These are phyloP conservation scores for Drosophila picticornis DNA, from an alignment of 2,888 invertebrate species.

Conservation along the genomic window DNA sequence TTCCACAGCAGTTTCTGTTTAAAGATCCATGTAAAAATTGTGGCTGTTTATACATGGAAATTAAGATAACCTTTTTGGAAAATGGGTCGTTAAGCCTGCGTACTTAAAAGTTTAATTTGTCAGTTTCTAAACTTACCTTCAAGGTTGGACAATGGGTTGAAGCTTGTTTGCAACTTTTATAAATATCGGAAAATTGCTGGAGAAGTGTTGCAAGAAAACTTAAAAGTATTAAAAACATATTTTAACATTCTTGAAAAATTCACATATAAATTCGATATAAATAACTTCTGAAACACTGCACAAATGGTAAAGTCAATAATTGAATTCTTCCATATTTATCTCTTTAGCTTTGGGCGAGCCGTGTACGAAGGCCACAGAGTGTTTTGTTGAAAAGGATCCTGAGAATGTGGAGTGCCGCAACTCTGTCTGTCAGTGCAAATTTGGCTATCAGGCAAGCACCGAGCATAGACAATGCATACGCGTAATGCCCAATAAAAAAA, in stretches of 20 bases:
- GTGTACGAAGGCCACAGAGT: constrained; percentile 82
- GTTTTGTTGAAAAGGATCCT: constrained; percentile 80
- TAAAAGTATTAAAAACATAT: not conserved
- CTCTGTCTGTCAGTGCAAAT: constrained; percentile 84
- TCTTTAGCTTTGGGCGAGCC: constrained; percentile 76
- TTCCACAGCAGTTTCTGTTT: not conserved
- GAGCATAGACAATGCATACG: constrained; percentile 80
- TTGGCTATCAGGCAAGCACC: constrained; percentile 73
- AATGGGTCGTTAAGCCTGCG: not conserved
- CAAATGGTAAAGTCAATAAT: not conserved
- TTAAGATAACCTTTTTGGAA: not conserved
- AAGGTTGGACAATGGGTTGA: not conserved
- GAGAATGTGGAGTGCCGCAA: constrained; percentile 84
- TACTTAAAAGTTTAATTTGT: not conserved
- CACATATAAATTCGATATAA: not conserved
- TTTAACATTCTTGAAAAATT: not conserved
- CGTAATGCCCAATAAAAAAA: constrained; percentile 83
- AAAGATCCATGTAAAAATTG: not conserved
- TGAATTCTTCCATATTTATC: not conserved
- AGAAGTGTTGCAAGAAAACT: not conserved
- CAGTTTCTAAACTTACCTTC: not conserved
- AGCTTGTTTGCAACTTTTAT: not conserved
- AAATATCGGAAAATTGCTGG: not conserved
- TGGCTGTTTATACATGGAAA: no score
- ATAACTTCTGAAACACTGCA: not conserved